These are phyloP conservation scores for Sesia bembeciformis DNA, from an alignment of 2,888 invertebrate genomes.

Conservation along the genomic window DNA sequence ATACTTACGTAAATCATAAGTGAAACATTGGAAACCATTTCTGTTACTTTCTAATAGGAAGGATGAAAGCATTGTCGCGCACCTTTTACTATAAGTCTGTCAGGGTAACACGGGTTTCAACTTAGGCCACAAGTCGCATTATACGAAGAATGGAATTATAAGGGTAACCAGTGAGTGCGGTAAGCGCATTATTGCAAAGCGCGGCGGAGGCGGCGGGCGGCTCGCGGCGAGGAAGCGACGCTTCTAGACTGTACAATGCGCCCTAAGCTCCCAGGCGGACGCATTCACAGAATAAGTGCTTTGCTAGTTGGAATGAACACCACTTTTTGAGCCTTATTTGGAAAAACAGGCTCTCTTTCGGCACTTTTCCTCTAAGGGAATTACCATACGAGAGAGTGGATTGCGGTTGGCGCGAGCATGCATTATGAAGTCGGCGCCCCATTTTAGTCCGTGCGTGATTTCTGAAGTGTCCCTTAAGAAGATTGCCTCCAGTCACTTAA, in stretches of 20 bases:
- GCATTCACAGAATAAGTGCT: conserved; percentile 56
- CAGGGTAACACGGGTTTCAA: conserved; percentile 57
- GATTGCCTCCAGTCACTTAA: conserved; percentile 16
- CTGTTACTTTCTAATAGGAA: background rate
- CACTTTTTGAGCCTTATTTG: conserved; percentile 49
- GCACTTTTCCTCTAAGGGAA: conserved; percentile 24
- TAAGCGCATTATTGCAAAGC: conserved; percentile 68
- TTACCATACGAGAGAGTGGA: conserved; percentile 35
- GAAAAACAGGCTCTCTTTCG: conserved; percentile 34
- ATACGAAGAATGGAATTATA: conserved; percentile 59
- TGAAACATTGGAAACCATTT: background rate
- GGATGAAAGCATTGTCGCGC: conserved; percentile 8
- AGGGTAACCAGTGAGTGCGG: conserved; percentile 47
- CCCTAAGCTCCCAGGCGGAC: conserved; percentile 49
- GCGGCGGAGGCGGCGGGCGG: conserved; percentile 17
- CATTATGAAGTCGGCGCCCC: conserved; percentile 10
- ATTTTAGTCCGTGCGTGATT: too few relatives aligned
- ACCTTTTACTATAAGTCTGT: conserved; percentile 27
- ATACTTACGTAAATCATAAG: background rate
- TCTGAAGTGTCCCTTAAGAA: conserved; percentile 18
- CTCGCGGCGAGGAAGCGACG: conserved; percentile 35
- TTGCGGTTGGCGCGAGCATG: conserved; percentile 20
- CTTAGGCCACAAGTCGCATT: conserved; percentile 50
- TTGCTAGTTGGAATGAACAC: conserved; percentile 53
- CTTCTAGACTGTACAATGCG: conserved; percentile 60